Conservation (phyloP, 2,113 vertebrate genomes). For the Percina caprodes region DNA sequence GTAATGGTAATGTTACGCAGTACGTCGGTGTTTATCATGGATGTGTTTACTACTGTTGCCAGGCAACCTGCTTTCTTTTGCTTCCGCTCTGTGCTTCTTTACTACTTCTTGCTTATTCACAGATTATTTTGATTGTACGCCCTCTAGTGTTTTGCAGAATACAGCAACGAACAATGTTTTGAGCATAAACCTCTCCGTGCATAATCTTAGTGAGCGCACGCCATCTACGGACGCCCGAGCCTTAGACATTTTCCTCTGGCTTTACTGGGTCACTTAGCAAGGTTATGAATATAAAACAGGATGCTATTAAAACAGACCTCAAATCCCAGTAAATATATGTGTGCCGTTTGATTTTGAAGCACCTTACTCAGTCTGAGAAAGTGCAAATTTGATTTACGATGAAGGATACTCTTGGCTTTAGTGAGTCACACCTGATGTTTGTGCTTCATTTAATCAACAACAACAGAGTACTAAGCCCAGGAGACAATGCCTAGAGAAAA, state of each 20-base stretch:
- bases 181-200: too few species aligned
- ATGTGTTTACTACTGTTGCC: too few species aligned
- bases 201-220: too few species aligned
- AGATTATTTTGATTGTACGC: too few species aligned
- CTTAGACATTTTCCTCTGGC: neutral
- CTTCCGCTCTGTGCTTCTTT: too few species aligned
- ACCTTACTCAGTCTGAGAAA: slow-evolving; percentile 10
- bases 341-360: neutral
- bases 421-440: slow-evolving; percentile 31
- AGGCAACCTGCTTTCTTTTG: too few species aligned
- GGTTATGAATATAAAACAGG: neutral
- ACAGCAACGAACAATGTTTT: too few species aligned
- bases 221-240: too few species aligned
- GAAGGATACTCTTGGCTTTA: neutral
- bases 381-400: slow-evolving; percentile 16
- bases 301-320: slow-evolving; percentile 22
- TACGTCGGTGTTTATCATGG: too few species aligned
- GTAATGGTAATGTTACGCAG: too few species aligned
- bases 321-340: slow-evolving; percentile 10
- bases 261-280: slow-evolving; percentile 6
- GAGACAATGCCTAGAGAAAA: slow-evolving; percentile 41
- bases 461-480: slow-evolving; percentile 22
- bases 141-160: too few species aligned
- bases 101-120: too few species aligned
- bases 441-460: slow-evolving; percentile 22